Conservation (phyloP, 2,113 vertebrate genomes). For the Calypte anna region DNA sequence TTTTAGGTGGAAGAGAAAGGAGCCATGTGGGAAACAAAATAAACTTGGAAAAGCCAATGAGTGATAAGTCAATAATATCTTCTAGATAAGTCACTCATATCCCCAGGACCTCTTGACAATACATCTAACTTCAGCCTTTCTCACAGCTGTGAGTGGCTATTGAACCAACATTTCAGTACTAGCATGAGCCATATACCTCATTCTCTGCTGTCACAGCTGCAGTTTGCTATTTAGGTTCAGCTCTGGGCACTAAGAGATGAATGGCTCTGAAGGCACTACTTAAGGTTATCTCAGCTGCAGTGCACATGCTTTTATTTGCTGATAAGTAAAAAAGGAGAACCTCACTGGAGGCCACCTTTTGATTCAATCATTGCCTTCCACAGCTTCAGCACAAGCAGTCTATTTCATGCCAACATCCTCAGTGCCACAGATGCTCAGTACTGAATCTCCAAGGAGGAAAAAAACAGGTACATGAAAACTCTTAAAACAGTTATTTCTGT, state of each 20-base stretch:
- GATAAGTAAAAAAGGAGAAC: background rate
- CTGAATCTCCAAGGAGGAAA: background rate
- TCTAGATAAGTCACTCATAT: background rate
- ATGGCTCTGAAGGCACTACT: background rate
- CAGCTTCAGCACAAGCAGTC: background rate
- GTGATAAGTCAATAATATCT: background rate
- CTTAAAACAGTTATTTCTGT: background rate
- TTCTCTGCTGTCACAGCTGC: background rate
- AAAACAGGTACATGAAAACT: background rate
- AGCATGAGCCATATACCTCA: background rate
- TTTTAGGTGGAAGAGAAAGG: background rate
- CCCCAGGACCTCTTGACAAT: background rate
- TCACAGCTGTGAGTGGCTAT: background rate
- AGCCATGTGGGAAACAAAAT: background rate
- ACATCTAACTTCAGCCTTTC: background rate
- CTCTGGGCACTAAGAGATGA: background rate
- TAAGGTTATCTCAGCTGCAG: slow-evolving; percentile 8
- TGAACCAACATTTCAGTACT: background rate
- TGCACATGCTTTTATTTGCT: background rate
- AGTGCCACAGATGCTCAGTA: background rate
- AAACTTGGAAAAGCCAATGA: background rate
- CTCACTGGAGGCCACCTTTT: background rate
- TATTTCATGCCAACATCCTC: background rate
- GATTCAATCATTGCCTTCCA: background rate
- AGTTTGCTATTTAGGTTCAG: background rate